Conservation (phyloP, 1,140 invertebrate genomes). For the Aporrectodea caliginosa region DNA sequence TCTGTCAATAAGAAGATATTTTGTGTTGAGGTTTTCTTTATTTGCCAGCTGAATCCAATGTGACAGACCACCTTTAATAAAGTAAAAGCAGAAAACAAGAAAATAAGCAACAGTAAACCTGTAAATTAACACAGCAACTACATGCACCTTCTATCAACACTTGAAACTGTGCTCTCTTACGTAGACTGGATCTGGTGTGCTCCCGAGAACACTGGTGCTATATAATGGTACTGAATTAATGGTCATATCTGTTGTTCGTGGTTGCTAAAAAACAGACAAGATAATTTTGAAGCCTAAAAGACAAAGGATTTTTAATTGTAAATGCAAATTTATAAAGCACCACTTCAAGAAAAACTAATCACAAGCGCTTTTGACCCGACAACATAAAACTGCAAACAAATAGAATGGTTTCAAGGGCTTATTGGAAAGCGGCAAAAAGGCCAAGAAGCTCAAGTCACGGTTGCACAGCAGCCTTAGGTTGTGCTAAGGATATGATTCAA, state of each 20-base stretch:
- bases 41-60: conserved; percentile 68
- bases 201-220: too few relatives aligned
- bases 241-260: too few relatives aligned
- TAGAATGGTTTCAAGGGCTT: not conserved
- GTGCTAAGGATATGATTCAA: not conserved
- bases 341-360: too few relatives aligned
- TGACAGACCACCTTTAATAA: conserved; percentile 65
- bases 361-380: too few relatives aligned
- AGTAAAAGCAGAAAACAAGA: not conserved
- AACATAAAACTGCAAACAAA: too few relatives aligned
- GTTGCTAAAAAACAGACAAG: too few relatives aligned
- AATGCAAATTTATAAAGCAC: too few relatives aligned
- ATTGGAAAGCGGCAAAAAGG: not conserved
- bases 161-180: not conserved
- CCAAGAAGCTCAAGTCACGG: not conserved
- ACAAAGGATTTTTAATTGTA: too few relatives aligned
- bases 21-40: conserved; percentile 55
- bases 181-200: too few relatives aligned
- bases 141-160: not conserved
- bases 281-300: too few relatives aligned
- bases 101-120: conserved; percentile 33
- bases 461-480: not conserved
- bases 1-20: conserved; percentile 71
- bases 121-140: not conserved
- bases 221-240: too few relatives aligned